phyloP scores from a whole-genome alignment of 2,797 vertebrate species.

The Toxotes lorentzi region DNA sequence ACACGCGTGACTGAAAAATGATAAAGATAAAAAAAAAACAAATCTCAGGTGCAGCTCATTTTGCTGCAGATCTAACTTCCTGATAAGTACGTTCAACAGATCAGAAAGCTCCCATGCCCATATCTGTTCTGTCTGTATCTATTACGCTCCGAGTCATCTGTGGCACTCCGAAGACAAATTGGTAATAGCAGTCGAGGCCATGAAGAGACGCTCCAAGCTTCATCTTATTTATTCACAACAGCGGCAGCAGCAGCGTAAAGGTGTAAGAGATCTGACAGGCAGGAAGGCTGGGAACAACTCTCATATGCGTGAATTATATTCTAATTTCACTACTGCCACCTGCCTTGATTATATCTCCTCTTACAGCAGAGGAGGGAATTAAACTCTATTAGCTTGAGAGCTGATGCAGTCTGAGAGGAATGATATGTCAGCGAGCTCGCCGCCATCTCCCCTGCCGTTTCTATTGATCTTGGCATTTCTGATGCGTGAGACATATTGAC shows the following conservation, averaged over 20 bases:
- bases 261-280: slow-evolving; percentile 37
- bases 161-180: slow-evolving; percentile 19
- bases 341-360: slow-evolving; percentile 60
- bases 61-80: slow-evolving; percentile 2
- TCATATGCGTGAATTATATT: slow-evolving; percentile 60
- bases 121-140: slow-evolving; percentile 8
- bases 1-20: not conserved
- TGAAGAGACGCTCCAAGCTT: slow-evolving; percentile 15
- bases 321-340: slow-evolving; percentile 57
- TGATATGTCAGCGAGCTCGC: slow-evolving; percentile 44
- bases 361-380: slow-evolving; percentile 45
- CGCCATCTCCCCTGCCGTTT: slow-evolving; percentile 10
- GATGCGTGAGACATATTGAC: slow-evolving; percentile 56
- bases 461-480: slow-evolving; percentile 62
- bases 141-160: slow-evolving; percentile 27
- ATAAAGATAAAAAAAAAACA: not conserved
- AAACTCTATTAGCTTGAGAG: slow-evolving; percentile 50
- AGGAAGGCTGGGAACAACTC: slow-evolving; percentile 38
- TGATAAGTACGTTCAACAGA: slow-evolving; percentile 3
- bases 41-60: not conserved
- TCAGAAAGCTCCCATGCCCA: not conserved
- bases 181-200: slow-evolving; percentile 36
- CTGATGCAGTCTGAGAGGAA: slow-evolving; percentile 51
- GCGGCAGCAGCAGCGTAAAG: slow-evolving; percentile 14
- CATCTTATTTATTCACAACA: slow-evolving; percentile 49